Evolutionary conservation across 2,797 vertebrate genomes (phyloP), one percentile per base, ranked within the genome.

Genomic region (Coendou prehensilis): DNA sequence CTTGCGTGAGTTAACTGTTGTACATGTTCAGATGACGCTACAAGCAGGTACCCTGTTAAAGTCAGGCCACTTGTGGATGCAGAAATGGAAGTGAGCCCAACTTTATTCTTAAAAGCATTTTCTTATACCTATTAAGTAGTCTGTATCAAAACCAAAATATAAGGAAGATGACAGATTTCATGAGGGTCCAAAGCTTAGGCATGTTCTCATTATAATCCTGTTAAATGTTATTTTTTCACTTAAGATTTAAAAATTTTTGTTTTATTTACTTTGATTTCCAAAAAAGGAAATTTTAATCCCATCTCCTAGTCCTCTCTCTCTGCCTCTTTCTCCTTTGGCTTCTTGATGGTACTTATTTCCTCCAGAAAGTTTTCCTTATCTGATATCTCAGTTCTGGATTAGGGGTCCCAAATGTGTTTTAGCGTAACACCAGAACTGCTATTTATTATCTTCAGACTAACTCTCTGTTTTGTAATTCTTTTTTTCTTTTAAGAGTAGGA

Each of bases 211-310:
- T 52, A 67, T 81, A 93, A 88, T 87, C 30, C 50, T 71, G 17
- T 63, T 59, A 82, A 93, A 75, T 69, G 13, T 67, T 61, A 64
- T 28, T 80, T 93, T 93, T 93, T 79, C 28, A 57, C 63, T 81
- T 79, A 91, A 57, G 9, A 22, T 80, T 57, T 6, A 64, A 52
- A 67, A 45, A 33, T 52, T 88, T 69, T 54, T 56, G n/a, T 20
- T 87, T 28, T 61, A 28, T 73, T 73, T 89, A 59, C 23, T 88
- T 33, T 67, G 52, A 50, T 92, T 93, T 47, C 37, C 22, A 23
- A 47, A 69, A 69, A 82, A 79, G 45, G 59, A 59, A 73, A 54
- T n/a, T 33, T 33, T 76, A 56, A 52, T 92, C 23, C 22, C 30
- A 0, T 76, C 52, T 93, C 6, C 22, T 56, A 69, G 63, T 18